Evolutionary conservation across 2,797 vertebrate genomes (phyloP), one percentile per base, ranked within the genome.

Genomic region (Myotis myotis): DNA sequence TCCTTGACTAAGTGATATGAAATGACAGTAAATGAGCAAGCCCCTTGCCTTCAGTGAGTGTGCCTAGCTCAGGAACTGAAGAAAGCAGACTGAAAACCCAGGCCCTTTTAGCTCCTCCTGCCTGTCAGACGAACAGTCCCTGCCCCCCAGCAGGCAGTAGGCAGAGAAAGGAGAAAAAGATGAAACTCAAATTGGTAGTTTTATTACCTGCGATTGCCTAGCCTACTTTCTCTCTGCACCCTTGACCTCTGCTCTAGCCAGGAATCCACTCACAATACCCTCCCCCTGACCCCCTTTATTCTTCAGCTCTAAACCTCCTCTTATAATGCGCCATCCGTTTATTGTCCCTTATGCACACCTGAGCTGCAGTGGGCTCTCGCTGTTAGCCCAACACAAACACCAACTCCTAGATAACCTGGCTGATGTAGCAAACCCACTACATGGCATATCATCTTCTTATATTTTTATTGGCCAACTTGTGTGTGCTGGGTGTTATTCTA

Each of bases 161-260:
- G 62, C 90, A 94, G 51, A 49, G n/a, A 66, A 88, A 71, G 25
- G 25, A 93, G 51, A 85, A 83, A 85, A 76, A 57, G 82, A 70
- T 68, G 81, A 90, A 93, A 91, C 92, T 62, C 91, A 62, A 8
- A 84, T 79, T 33, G 44, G 66, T n/a, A 82, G 88, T 89, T 96
- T 95, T 96, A 94, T 86, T 91, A 66, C 83, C 83, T 20, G 28
- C 0, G 15, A 75, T 72, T 70, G 62, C 81, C 64, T 76, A 2
- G 5, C 72, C 88, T 70, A 68, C 91, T 92, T 79, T 97, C 87
- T 96, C 94, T 93, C 76, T 76, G 79, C 6, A 47, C 57, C 79
- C 81, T 30, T 95, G 96, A 96, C 70, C 91, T 94, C 87, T 81
- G 57, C 15, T 84, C 49, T 55, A 84, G 92, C 64, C 76, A 80